Conservation (phyloP, 1,140 invertebrate genomes). For the Drosophila kepulauana region DNA sequence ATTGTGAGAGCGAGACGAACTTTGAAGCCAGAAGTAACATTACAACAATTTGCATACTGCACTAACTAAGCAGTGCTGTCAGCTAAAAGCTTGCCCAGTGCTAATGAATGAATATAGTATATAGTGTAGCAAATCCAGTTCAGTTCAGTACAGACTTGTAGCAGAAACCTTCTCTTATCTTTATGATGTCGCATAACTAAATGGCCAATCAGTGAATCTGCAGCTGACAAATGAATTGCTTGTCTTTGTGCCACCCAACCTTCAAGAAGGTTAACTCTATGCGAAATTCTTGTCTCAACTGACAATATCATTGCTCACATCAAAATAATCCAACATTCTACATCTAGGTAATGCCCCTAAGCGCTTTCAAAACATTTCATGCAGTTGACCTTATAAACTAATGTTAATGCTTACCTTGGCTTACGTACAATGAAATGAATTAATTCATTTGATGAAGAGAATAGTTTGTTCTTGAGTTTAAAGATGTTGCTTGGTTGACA, state of each 20-base stretch:
- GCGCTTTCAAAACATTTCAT: neutral
- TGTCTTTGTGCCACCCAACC: conserved; percentile 14
- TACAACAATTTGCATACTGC: conserved; percentile 70
- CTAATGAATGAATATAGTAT: conserved; percentile 68
- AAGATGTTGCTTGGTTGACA: too few relatives aligned
- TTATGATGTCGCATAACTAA: conserved; percentile 78
- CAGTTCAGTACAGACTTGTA: neutral
- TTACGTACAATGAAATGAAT: too few relatives aligned
- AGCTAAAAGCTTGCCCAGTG: conserved; percentile 62
- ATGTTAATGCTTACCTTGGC: too few relatives aligned
- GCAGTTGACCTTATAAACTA: too few relatives aligned
- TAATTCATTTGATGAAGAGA: too few relatives aligned
- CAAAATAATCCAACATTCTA: conserved; percentile 4
- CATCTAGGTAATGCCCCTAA: neutral
- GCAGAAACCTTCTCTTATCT: conserved; percentile 59
- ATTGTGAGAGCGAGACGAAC: conserved; percentile 49
- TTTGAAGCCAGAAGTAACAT: conserved; percentile 38
- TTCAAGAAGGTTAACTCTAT: neutral
- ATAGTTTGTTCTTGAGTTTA: too few relatives aligned
- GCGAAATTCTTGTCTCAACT: neutral
- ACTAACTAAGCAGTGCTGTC: conserved; percentile 73
- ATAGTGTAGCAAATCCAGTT: neutral
- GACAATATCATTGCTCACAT: neutral
- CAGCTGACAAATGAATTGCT: conserved; percentile 68
- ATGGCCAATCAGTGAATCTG: conserved; percentile 69